phyloP scores from a whole-genome alignment of 37 sponge, comb jelly and placozoan genomes.

The Bolinopsis microptera region DNA sequence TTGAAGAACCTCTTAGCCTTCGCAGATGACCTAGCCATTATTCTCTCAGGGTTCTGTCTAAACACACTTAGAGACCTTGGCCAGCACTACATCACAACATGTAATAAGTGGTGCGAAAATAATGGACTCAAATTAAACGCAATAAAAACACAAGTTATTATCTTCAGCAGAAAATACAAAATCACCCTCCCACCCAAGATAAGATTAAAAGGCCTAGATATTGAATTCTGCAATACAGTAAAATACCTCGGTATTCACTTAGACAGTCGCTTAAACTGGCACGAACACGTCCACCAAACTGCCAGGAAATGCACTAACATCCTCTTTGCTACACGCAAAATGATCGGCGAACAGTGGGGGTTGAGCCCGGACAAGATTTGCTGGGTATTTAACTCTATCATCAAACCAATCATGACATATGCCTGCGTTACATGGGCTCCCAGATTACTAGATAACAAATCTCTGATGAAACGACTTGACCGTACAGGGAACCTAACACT shows the following conservation, averaged over 20 bases:
- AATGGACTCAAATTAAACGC: conserved; percentile 46
- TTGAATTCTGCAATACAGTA: too few relatives aligned
- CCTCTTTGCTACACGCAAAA: too few relatives aligned
- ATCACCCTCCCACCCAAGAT: neutral
- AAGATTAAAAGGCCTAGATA: too few relatives aligned
- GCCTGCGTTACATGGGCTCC: too few relatives aligned
- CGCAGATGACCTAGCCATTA: conserved; percentile 11
- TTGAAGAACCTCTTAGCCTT: neutral
- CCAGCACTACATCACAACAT: neutral
- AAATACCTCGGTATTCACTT: too few relatives aligned
- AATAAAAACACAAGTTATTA: conserved; percentile 16
- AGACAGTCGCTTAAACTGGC: too few relatives aligned
- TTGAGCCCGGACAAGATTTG: too few relatives aligned
- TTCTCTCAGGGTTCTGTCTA: neutral
- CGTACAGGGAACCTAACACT: neutral
- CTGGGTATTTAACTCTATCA: conserved; percentile 40
- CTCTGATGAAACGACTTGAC: neutral
- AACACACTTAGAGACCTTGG: conserved; percentile 2
- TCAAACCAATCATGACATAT: conserved; percentile 45
- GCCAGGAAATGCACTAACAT: too few relatives aligned
- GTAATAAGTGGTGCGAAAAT: conserved; percentile 27
- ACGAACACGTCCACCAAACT: too few relatives aligned
- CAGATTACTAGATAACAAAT: neutral
- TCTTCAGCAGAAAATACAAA: conserved; percentile 48
- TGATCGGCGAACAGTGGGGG: conserved; percentile 40